These are phyloP conservation scores for Galbula dea DNA, from an alignment of 2,113 vertebrate species.

Conservation along the genomic window DNA sequence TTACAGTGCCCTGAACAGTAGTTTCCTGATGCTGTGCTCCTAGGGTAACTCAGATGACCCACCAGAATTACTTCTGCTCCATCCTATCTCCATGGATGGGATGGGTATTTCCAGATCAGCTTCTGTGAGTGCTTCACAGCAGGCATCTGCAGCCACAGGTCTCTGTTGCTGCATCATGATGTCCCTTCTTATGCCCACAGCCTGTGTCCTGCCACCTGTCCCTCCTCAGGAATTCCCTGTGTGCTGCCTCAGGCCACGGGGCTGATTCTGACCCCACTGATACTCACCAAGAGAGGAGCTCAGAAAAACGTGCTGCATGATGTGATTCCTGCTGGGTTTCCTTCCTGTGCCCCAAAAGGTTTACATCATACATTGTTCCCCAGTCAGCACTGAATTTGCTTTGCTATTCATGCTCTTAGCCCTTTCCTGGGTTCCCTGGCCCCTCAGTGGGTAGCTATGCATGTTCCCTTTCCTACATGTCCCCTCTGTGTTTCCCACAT, in stretches of 20 bases:
- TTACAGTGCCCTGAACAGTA: background rate
- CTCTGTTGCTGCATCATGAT: background rate
- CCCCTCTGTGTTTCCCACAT: background rate
- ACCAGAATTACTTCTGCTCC: background rate
- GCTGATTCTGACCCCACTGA: background rate
- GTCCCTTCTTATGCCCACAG: background rate
- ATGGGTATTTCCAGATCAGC: background rate
- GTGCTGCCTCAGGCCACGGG: accelerated
- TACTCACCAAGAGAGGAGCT: background rate
- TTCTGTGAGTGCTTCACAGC: background rate
- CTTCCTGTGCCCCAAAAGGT: background rate
- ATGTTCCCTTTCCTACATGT: background rate
- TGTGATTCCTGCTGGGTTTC: background rate
- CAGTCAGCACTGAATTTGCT: background rate
- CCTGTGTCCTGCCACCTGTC: accelerated
- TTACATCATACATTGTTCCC: accelerated
- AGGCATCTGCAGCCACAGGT: background rate
- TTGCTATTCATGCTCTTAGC: background rate
- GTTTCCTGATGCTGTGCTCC: background rate
- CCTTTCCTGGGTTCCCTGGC: background rate
- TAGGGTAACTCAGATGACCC: background rate
- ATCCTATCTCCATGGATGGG: background rate
- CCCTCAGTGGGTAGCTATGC: too few relatives aligned
- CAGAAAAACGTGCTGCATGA: accelerated
- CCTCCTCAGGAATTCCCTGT: background rate